Percentiles rank a stretch among this genome's conserved stretches.
Evolutionary conservation across 1,140 invertebrate genomes (phyloP).

Genomic region (Bombus superbus): DNA sequence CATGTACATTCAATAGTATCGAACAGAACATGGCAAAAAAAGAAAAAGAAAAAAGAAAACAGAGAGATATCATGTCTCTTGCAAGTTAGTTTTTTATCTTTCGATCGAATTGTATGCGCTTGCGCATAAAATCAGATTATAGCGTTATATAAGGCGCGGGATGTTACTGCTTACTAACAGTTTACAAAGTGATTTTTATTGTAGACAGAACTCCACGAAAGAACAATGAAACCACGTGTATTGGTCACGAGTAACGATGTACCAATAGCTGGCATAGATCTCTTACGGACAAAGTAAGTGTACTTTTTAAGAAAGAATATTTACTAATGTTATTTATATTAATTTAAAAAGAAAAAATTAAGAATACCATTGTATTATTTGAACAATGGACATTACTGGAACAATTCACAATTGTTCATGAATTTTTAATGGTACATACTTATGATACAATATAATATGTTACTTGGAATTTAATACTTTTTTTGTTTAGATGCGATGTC

Average conservation of each 20-base stretch:
- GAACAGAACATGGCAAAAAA: too few relatives aligned
- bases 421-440: neutral
- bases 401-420: neutral
- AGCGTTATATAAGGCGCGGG: slow-evolving; percentile 32
- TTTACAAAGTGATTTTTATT: neutral
- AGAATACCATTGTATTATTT: neutral
- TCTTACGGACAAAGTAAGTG: slow-evolving; percentile 73
- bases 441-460: neutral
- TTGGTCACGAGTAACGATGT: slow-evolving; percentile 80
- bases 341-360: neutral
- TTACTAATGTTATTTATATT: neutral
- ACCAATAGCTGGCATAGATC: slow-evolving; percentile 76
- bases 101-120: neutral
- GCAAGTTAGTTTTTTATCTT: slow-evolving; percentile 3
- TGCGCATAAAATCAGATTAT: slow-evolving; percentile 1
- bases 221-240: slow-evolving; percentile 75
- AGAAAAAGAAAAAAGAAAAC: too few relatives aligned
- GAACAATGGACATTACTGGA: neutral
- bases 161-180: neutral
- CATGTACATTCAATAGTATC: neutral
- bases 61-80: neutral
- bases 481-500: slow-evolving; percentile 70
- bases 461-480: neutral
- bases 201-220: neutral
- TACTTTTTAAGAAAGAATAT: neutral